These are phyloP conservation scores for Dolichomitus sp. DNA, from an alignment of 2,888 invertebrate species.

Conservation along the genomic window DNA sequence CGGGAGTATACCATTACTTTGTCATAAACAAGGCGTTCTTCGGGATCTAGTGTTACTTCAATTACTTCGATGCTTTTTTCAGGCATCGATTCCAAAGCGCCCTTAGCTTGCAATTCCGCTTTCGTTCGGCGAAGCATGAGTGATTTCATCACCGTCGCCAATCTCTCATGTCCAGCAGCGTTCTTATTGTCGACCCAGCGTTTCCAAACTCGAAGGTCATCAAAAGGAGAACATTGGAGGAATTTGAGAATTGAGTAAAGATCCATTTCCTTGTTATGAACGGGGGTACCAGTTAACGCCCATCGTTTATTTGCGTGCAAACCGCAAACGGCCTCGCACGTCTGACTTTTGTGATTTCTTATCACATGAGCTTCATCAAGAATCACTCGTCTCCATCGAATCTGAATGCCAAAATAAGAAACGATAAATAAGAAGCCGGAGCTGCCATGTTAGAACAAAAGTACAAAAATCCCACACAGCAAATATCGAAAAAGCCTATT, in stretches of 20 bases:
- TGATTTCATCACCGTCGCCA: slow-evolving; percentile 94
- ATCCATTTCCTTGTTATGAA: slow-evolving; percentile 97
- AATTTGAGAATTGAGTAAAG: slow-evolving; percentile 94
- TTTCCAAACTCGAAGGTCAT: slow-evolving; percentile 96
- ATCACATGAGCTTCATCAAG: slow-evolving; percentile 98
- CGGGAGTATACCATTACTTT: slow-evolving; percentile 91
- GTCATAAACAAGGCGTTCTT: slow-evolving; percentile 93
- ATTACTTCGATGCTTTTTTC: slow-evolving; percentile 88
- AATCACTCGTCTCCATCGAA: slow-evolving; percentile 95
- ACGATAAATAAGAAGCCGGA: background rate
- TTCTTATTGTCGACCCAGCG: slow-evolving; percentile 96
- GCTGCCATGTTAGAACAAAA: too few species aligned
- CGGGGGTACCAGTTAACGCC: slow-evolving; percentile 97
- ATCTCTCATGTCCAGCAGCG: slow-evolving; percentile 92
- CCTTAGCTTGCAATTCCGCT: slow-evolving; percentile 90
- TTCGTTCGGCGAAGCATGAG: slow-evolving; percentile 96
- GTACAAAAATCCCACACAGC: too few species aligned
- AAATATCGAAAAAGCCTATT: too few species aligned
- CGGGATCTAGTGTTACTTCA: slow-evolving; percentile 89
- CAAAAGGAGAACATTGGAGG: slow-evolving; percentile 94
- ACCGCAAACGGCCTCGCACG: slow-evolving; percentile 91
- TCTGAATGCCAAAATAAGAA: slow-evolving; percentile 80
- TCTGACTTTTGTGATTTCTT: slow-evolving; percentile 94
- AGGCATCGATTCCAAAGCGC: slow-evolving; percentile 89
- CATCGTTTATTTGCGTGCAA: slow-evolving; percentile 90